phyloP scores from a whole-genome alignment of 2,113 vertebrate genomes.

The Potamarius usumacintae region DNA sequence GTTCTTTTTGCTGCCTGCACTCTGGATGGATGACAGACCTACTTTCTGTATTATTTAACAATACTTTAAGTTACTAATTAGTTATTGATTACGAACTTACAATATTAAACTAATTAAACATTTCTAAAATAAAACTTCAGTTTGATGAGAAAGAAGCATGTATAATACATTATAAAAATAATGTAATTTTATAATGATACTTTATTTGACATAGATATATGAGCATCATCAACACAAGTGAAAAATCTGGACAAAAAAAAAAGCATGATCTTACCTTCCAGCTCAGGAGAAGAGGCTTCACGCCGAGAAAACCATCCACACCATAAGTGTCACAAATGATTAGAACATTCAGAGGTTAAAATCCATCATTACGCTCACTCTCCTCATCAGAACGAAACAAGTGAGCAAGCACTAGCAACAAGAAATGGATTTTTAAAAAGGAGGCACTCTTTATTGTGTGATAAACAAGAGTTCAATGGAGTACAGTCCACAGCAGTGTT shows the following conservation, averaged over 20 bases:
- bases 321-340: neutral
- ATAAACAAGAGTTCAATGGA: conserved; percentile 27
- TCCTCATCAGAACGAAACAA: neutral
- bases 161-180: neutral
- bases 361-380: neutral
- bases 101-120: neutral
- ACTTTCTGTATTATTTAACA: neutral
- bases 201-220: neutral
- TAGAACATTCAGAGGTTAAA: conserved; percentile 19
- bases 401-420: neutral
- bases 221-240: neutral
- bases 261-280: conserved; percentile 28
- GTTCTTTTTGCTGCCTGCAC: neutral
- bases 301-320: neutral
- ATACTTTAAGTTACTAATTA: neutral
- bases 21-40: neutral
- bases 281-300: conserved; percentile 18
- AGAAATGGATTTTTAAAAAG: conserved; percentile 9
- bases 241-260: neutral
- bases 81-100: neutral
- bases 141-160: neutral
- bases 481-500: conserved; percentile 49
- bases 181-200: neutral
- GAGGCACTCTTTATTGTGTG: conserved; percentile 32
- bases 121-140: neutral